phyloP scores from a whole-genome alignment of 2,113 vertebrate species.

The Macrotis lagotis region DNA sequence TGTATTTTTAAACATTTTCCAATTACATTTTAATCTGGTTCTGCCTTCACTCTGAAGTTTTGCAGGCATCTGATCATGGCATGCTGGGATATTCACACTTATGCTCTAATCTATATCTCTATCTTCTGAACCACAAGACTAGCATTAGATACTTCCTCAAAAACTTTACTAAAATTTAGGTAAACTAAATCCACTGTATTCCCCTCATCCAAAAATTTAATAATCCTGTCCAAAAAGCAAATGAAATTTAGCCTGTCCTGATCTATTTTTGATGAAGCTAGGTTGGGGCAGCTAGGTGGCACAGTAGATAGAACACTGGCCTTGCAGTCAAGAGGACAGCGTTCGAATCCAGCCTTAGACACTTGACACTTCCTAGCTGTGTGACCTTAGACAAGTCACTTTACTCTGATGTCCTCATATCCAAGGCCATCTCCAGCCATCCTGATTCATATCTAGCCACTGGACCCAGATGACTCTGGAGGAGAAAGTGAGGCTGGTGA shows the following conservation, averaged over 20 bases:
- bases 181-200: not conserved
- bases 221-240: not conserved
- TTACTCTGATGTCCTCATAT: too few relatives aligned
- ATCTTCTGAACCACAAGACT: not conserved
- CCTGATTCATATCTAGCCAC: too few relatives aligned
- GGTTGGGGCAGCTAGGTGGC: too few relatives aligned
- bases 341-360: too few relatives aligned
- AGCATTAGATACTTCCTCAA: not conserved
- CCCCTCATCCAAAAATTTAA: not conserved
- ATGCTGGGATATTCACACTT: not conserved
- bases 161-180: not conserved
- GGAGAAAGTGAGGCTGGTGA: too few relatives aligned
- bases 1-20: not conserved
- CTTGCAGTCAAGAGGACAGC: too few relatives aligned
- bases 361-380: too few relatives aligned
- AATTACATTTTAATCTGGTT: not conserved
- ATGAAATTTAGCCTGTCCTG: not conserved
- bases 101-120: not conserved
- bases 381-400: too few relatives aligned
- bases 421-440: too few relatives aligned
- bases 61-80: not conserved
- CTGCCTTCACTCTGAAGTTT: not conserved
- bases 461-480: too few relatives aligned
- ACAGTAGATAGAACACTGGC: too few relatives aligned
- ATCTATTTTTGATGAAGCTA: too few relatives aligned